A percentile compares a stretch with the other conserved stretches of the same genome.
phyloP scores from a whole-genome alignment of 2,797 vertebrate species.

The Chromis chromis region DNA sequence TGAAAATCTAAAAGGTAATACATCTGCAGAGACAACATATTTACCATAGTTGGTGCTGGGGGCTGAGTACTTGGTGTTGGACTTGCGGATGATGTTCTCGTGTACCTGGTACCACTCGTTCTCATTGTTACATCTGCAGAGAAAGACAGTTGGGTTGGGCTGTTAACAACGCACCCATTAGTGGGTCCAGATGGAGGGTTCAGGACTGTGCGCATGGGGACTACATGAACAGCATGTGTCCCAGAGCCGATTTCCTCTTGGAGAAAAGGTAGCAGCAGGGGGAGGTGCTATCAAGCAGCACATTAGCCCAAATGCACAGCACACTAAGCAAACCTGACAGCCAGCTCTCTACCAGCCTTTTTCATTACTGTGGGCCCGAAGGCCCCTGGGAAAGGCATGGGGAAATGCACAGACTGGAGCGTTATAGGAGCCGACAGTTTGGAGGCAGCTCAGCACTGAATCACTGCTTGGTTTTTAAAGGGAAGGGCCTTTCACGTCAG shows the following conservation, averaged over 20 bases:
- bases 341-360: conserved; percentile 82
- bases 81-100: conserved; percentile 98
- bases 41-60: conserved; percentile 99
- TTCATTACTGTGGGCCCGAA: conserved; percentile 80
- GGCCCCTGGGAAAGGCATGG: conserved; percentile 80
- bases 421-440: conserved; percentile 81
- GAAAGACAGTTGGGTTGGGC: conserved; percentile 54
- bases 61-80: conserved; percentile 98
- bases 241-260: conserved; percentile 79
- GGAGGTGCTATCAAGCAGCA: conserved; percentile 82
- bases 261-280: conserved; percentile 81
- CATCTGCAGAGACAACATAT: conserved; percentile 22
- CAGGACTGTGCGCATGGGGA: conserved; percentile 63
- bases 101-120: conserved; percentile 99
- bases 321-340: conserved; percentile 84
- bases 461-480: conserved; percentile 78
- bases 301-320: conserved; percentile 81
- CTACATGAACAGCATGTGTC: conserved; percentile 79
- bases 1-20: background rate
- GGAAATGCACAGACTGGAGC: conserved; percentile 77
- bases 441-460: conserved; percentile 79
- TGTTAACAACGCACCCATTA: conserved; percentile 69
- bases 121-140: conserved; percentile 97
- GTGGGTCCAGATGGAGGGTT: conserved; percentile 74
- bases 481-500: conserved; percentile 56